Evolutionary conservation across 2,797 vertebrate genomes (phyloP).

Genomic region (Myripristis murdjan): DNA sequence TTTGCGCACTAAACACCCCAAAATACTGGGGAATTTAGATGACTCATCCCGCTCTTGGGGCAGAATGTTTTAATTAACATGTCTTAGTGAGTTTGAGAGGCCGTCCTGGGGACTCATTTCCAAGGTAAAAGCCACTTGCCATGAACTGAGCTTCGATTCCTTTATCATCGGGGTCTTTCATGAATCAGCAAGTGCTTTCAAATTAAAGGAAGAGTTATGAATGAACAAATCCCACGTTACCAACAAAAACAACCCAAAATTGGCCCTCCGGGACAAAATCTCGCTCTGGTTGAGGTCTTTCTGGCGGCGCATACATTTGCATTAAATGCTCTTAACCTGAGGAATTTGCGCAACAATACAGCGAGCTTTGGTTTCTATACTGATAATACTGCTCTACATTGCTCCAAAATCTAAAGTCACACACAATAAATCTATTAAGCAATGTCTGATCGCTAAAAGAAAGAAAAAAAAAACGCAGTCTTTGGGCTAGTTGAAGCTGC

Average conservation of each 20-base stretch:
- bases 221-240: neutral
- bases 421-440: no score
- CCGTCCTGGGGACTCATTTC: slow-evolving; percentile 37
- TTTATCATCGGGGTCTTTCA: slow-evolving; percentile 28
- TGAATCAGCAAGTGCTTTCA: slow-evolving; percentile 11
- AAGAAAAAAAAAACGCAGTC: slow-evolving; percentile 10
- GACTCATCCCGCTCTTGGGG: slow-evolving; percentile 59
- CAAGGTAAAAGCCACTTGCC: slow-evolving; percentile 49
- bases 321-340: no score
- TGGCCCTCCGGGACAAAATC: neutral
- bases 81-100: slow-evolving; percentile 57
- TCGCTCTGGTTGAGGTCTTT: neutral
- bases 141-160: slow-evolving; percentile 20
- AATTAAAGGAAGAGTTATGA: slow-evolving; percentile 1
- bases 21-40: slow-evolving; percentile 54
- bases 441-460: no score
- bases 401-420: neutral
- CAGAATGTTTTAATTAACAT: slow-evolving; percentile 66
- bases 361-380: no score
- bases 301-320: neutral
- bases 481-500: slow-evolving; percentile 9
- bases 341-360: no score
- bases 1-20: slow-evolving; percentile 51
- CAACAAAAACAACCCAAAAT: neutral
- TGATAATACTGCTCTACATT: no score